Evolutionary conservation across 2,888 invertebrate species (phyloP), one percentile per base, ranked within the genome.

Genomic region (Calliopum simillimum): DNA sequence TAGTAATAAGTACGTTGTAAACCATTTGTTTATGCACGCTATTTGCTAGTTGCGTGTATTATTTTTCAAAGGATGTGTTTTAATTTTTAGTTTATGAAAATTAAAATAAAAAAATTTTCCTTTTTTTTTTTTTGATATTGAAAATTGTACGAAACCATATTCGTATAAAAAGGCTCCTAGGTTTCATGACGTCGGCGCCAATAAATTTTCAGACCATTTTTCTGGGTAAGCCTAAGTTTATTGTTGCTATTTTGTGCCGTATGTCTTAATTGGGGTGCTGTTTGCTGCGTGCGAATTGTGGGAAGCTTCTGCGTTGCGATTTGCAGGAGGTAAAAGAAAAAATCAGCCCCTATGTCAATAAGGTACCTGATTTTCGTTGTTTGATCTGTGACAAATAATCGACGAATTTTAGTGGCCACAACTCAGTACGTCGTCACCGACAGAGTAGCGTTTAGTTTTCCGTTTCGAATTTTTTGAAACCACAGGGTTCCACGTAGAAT

Each of bases 401-500:
- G 62, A 19, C 53, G 53, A 21, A 16, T 53, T 53, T 53, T 16
- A n/a, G 53, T 3, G 11, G 13, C 5, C 53, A 53, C 53, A n/a
- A n/a, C n/a, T 16, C 53, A 19, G 53, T 53, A 11, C 13, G 53
- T 21, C 13, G 53, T n/a, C n/a, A n/a, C 13, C 8, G 53, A 19
- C 53, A 53, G 53, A 53, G 53, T 21, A 19, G 53, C 53, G 12
- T 3, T n/a, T 19, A 53, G 53, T 53, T 53, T 53, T 53, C 53
- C 53, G 8, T 12, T 11, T 53, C 3, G 19, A 53, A 16, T 3
- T 53, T 68, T 59, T 68, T 68, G 51, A 62, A 69, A n/a, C 63
- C 53, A 44, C 62, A 69, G 21, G 62, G 62, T n/a, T 69, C 62
- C n/a, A 62, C n/a, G n/a, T 44, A n/a, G n/a, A n/a, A n/a, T n/a